A percentile compares a stretch with the other conserved stretches of the same genome.
These are phyloP conservation scores for Rugalucina vietnamica DNA, from an alignment of 2,888 invertebrate species.

Conservation along the genomic window DNA sequence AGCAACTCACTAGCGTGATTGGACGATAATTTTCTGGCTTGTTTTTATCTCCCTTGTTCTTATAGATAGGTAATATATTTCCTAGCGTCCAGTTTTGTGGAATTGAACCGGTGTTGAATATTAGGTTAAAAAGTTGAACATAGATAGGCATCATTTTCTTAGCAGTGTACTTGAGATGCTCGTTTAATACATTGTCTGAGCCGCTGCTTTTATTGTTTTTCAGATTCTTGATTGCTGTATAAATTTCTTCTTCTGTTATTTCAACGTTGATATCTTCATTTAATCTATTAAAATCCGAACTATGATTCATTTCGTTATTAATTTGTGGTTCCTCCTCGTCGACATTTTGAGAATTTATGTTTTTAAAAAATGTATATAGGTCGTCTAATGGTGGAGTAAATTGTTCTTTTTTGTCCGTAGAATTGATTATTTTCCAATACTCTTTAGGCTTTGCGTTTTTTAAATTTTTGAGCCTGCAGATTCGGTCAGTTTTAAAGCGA, in stretches of 20 bases:
- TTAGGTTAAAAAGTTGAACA: neutral
- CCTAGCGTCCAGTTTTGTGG: conserved; percentile 12
- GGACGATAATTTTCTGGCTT: conserved; percentile 14
- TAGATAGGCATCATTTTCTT: neutral
- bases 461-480: neutral
- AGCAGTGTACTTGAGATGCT: neutral
- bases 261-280: neutral
- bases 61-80: conserved; percentile 4
- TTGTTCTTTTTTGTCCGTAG: neutral
- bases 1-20: neutral
- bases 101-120: neutral
- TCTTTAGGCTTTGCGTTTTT: neutral
- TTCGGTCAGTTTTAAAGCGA: neutral
- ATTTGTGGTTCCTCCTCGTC: neutral
- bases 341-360: neutral
- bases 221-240: neutral
- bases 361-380: neutral
- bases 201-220: neutral
- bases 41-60: conserved; percentile 5
- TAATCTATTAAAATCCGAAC: too few relatives aligned
- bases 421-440: neutral
- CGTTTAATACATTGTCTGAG: neutral
- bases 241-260: neutral
- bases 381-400: neutral
- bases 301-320: too few relatives aligned